Percentiles rank a stretch among this genome's conserved stretches.
Conservation (phyloP, 1,140 invertebrate genomes). For the Pinna nobilis region DNA sequence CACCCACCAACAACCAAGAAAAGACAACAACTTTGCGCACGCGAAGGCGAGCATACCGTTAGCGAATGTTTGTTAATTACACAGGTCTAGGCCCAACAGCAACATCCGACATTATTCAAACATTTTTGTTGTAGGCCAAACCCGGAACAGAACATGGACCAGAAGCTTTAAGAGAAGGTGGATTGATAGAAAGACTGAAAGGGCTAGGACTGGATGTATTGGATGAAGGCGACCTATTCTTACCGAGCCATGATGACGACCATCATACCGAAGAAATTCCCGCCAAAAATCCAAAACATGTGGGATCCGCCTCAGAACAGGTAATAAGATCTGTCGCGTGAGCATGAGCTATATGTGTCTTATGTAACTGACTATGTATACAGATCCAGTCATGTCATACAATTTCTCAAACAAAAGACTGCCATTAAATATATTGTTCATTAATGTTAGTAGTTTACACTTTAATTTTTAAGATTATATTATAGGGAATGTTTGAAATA, state of each 20-base stretch:
- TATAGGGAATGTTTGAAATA: too few relatives aligned
- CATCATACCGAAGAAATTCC: not conserved
- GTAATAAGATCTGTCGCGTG: not conserved
- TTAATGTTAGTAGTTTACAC: too few relatives aligned
- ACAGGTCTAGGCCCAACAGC: not conserved
- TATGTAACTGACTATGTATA: not conserved
- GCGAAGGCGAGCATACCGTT: not conserved
- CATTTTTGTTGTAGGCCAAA: not conserved
- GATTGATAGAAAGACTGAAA: not conserved
- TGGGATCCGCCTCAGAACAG: conserved; percentile 20
- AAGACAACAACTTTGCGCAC: not conserved
- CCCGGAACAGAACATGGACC: conserved; percentile 13
- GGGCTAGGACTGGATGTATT: conserved; percentile 12
- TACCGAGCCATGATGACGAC: not conserved
- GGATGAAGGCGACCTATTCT: conserved; percentile 3
- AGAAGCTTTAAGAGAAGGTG: not conserved
- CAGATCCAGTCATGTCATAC: too few relatives aligned
- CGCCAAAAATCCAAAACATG: conserved; percentile 24
- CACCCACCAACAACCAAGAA: not conserved
- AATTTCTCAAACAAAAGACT: too few relatives aligned
- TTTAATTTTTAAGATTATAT: too few relatives aligned
- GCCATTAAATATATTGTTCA: too few relatives aligned
- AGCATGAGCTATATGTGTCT: not conserved
- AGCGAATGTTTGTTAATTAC: not conserved
- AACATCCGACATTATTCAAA: not conserved